Base-by-base conservation (phyloP, 2,888 invertebrate genomes). In the Synanthedon andrenaeformis region DNA sequence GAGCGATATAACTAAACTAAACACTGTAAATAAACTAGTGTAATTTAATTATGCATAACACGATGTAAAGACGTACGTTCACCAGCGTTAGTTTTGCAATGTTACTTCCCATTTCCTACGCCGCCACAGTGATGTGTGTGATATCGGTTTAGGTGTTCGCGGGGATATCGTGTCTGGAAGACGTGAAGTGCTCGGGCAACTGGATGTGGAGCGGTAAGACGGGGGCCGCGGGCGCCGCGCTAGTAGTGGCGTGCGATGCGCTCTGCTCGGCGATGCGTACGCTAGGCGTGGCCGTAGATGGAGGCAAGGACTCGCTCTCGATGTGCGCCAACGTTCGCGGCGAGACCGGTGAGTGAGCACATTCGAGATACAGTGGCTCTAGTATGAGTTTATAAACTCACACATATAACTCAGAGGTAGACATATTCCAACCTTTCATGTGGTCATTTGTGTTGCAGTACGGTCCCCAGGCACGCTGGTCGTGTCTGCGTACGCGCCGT, bases 161-260 rank as follows among this genome's bases (percentile, higher is more conserved):
- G 1, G 90, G 89, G 35, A 91, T 93, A 52, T 87, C 89, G 0
- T 88, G 89, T 54, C 64, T 92, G 19, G 88, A 93, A 80, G 99
- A 99, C 79, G 93, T 99, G 1, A 99, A 99, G 82, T 98, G 98
- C 76, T 97, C 97, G 48, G 99, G 96, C n/a, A 99, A 99, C 81
- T 99, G 99, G 99, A 99, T 99, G 99, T 99, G 99, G 99, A 94
- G 97, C 0, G 99, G 98, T 11, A 99, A 99, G 84, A 87, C 97
- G 14, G 93, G 94, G 0, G 96, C 94, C 0, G 98, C 98, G 76
- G 99, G 98, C 1, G 96, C 95, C 2, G 91, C 93, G 13, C 87
- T 99, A 28, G 94, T 93, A 58, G 92, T 92, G 57, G 96, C 99
- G 0, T 98, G 98, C 70, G 83, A 87, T 45, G 96, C 97, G 13